phyloP scores from a whole-genome alignment of 2,113 vertebrate species.

The Gnathonemus longibarbis region DNA sequence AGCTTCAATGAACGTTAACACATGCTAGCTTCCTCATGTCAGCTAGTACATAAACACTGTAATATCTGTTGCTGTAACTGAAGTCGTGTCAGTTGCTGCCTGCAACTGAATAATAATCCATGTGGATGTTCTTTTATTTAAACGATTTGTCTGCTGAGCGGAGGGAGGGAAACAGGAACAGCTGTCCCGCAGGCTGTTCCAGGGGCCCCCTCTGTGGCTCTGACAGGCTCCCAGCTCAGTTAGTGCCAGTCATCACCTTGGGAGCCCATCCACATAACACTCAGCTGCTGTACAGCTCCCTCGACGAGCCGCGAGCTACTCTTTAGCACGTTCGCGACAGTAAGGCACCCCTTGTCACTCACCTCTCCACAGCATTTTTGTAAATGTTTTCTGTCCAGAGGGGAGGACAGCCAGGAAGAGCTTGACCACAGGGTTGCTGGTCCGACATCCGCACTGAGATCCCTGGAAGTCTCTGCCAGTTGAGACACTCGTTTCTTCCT shows the following conservation, averaged over 20 bases:
- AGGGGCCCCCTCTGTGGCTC: background rate
- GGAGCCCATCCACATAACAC: background rate
- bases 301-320: background rate
- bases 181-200: background rate
- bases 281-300: background rate
- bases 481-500: background rate
- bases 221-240: background rate
- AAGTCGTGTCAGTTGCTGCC: background rate
- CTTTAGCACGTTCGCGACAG: background rate
- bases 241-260: slow-evolving; percentile 7
- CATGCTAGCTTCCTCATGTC: background rate
- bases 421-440: background rate
- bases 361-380: background rate
- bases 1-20: background rate
- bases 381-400: background rate
- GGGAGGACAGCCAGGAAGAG: background rate
- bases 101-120: background rate
- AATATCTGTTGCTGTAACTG: background rate
- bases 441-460: background rate
- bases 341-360: background rate
- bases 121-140: background rate
- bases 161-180: background rate
- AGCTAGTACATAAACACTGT: background rate
- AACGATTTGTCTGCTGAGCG: background rate
- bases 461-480: background rate